Conservation (phyloP, 2,888 invertebrate genomes). For the Zeuzera pyrina region DNA sequence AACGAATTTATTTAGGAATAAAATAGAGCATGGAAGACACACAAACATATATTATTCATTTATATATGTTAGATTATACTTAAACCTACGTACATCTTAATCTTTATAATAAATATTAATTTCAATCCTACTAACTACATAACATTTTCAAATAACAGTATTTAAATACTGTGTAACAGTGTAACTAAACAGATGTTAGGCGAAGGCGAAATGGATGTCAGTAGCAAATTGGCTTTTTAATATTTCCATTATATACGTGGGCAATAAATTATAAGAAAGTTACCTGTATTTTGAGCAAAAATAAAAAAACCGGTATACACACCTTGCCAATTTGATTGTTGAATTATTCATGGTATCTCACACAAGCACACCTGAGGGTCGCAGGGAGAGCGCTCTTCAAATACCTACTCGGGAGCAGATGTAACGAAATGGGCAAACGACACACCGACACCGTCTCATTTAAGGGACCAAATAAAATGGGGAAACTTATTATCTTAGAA, state of each 20-base stretch:
- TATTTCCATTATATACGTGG: conserved; percentile 15
- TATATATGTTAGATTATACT: too few relatives aligned
- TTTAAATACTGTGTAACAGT: too few relatives aligned
- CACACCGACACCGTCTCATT: conserved; percentile 39
- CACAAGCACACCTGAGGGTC: conserved; percentile 43
- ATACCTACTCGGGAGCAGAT: conserved; percentile 30
- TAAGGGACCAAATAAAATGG: conserved; percentile 41
- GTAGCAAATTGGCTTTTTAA: conserved; percentile 16
- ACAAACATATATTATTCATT: too few relatives aligned
- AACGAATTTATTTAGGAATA: too few relatives aligned
- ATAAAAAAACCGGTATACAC: conserved; percentile 62
- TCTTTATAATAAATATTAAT: too few relatives aligned
- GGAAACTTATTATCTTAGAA: too few relatives aligned
- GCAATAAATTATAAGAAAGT: conserved; percentile 40
- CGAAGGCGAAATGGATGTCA: too few relatives aligned
- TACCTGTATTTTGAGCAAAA: conserved; percentile 48
- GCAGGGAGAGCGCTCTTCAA: conserved; percentile 38
- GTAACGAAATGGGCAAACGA: conserved; percentile 55
- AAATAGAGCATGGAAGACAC: too few relatives aligned
- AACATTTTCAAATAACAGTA: too few relatives aligned
- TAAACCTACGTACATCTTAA: too few relatives aligned
- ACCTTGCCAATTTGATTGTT: conserved; percentile 67
- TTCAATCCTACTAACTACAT: too few relatives aligned
- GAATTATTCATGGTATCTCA: conserved; percentile 68
- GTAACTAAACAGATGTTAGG: too few relatives aligned